These are phyloP conservation scores for Agraylea sexmaculata DNA, from an alignment of 1,140 invertebrate species.

Conservation along the genomic window DNA sequence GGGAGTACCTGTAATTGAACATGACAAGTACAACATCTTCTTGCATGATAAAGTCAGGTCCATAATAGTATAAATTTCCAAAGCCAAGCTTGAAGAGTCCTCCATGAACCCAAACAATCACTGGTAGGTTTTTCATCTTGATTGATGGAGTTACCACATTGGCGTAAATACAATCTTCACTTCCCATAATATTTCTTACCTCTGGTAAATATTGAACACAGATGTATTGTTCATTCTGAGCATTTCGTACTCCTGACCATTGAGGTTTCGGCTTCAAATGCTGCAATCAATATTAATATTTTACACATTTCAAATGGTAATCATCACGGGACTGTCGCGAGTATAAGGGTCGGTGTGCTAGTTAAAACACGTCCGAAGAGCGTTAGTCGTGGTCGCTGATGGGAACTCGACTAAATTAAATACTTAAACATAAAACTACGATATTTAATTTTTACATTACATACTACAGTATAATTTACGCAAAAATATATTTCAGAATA, in stretches of 20 bases:
- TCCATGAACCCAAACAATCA: conserved; percentile 55
- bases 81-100: conserved; percentile 49
- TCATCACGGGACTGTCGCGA: too few relatives aligned
- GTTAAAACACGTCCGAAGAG: too few relatives aligned
- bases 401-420: too few relatives aligned
- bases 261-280: conserved; percentile 33
- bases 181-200: conserved; percentile 20
- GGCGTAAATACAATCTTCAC: conserved; percentile 28
- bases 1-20: conserved; percentile 57
- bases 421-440: too few relatives aligned
- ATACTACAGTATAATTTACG: too few relatives aligned
- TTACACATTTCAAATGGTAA: too few relatives aligned
- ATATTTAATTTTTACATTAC: too few relatives aligned
- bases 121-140: conserved; percentile 31
- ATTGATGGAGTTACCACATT: conserved; percentile 27
- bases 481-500: too few relatives aligned
- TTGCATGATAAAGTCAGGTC: conserved; percentile 50
- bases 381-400: too few relatives aligned
- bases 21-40: conserved; percentile 53
- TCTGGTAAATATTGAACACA: conserved; percentile 14
- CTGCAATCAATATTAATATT: too few relatives aligned
- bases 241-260: conserved; percentile 34
- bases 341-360: too few relatives aligned
- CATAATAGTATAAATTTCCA: conserved; percentile 38
- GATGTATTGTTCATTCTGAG: conserved; percentile 25